These are phyloP conservation scores for Loriculus beryllinus DNA, from an alignment of 2,797 vertebrate genomes.

Conservation along the genomic window DNA sequence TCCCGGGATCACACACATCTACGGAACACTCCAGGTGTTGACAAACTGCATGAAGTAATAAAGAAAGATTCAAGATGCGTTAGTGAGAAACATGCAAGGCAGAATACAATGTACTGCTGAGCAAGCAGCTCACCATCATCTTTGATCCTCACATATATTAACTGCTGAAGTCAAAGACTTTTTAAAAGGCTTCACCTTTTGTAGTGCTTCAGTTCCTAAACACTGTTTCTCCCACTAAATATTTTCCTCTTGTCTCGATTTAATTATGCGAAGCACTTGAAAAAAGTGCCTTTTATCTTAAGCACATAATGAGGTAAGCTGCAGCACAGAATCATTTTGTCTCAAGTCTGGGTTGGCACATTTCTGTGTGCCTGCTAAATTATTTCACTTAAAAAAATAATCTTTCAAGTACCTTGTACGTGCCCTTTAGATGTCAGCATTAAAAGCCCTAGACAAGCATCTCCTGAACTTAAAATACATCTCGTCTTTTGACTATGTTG, in stretches of 20 bases:
- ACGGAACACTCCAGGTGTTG: neutral
- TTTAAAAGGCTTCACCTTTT: neutral
- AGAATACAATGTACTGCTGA: neutral
- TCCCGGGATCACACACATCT: accelerated
- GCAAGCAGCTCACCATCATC: neutral
- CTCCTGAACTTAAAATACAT: neutral
- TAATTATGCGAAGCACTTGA: neutral
- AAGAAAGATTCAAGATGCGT: neutral
- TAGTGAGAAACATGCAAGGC: neutral
- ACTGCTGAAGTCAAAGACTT: neutral
- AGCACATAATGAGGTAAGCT: neutral
- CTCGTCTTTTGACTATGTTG: neutral
- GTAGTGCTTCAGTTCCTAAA: neutral
- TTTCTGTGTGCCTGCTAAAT: neutral
- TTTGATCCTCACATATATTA: neutral
- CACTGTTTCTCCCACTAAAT: neutral
- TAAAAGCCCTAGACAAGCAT: neutral
- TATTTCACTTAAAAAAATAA: neutral
- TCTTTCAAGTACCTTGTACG: neutral
- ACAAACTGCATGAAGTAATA: neutral
- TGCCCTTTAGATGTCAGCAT: neutral
- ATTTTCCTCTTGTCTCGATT: neutral
- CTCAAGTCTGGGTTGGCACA: neutral
- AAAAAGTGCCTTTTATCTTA: conserved; percentile 5
- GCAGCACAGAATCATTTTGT: neutral